These are phyloP conservation scores for Theretra japonica DNA, from an alignment of 2,888 invertebrate species.

Conservation along the genomic window DNA sequence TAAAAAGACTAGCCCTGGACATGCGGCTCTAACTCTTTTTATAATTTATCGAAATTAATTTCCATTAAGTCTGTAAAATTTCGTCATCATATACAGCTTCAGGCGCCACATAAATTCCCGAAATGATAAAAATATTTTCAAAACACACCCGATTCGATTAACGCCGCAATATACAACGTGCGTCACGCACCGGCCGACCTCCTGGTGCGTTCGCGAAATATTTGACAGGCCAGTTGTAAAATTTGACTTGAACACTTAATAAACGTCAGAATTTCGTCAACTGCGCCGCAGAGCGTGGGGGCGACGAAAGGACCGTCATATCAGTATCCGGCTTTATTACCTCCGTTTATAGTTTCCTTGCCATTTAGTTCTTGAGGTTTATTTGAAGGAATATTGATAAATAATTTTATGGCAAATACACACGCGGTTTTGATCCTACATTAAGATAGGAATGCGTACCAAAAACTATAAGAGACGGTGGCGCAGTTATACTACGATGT, in stretches of 20 bases:
- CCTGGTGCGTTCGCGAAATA: constrained; percentile 34
- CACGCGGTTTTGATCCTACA: neutral
- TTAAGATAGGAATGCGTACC: too few species aligned
- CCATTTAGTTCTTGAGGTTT: neutral
- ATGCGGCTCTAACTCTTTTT: too few species aligned
- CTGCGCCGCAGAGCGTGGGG: constrained; percentile 25
- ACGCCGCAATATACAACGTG: neutral
- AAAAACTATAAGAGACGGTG: too few species aligned
- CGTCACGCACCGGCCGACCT: constrained; percentile 24
- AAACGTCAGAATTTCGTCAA: constrained; percentile 46
- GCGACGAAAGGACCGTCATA: constrained; percentile 25
- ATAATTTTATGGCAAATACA: neutral
- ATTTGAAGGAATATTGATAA: neutral
- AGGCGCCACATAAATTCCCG: too few species aligned
- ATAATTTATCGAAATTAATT: too few species aligned
- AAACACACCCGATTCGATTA: neutral
- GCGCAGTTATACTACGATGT: too few species aligned
- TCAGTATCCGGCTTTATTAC: constrained; percentile 23
- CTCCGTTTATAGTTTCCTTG: too few species aligned
- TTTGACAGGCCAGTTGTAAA: constrained; percentile 45
- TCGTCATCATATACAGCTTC: too few species aligned
- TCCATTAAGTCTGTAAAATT: too few species aligned
- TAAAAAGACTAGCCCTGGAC: too few species aligned
- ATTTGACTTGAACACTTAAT: constrained; percentile 47
- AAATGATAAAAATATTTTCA: constrained; percentile 13